phyloP scores from a whole-genome alignment of 2,888 invertebrate species.

The Hipparchia semele region DNA sequence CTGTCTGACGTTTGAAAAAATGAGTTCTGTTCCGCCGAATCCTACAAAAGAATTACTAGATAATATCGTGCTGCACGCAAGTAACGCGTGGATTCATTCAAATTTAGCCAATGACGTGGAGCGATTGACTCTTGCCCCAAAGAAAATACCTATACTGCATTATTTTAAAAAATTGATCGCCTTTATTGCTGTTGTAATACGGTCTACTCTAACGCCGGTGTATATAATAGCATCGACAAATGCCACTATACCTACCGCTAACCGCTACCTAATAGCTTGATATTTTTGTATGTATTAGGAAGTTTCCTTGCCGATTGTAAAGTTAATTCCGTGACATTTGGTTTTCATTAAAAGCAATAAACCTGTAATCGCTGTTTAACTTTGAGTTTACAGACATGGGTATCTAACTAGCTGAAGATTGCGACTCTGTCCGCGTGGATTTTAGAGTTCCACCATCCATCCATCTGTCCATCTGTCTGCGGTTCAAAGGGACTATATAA shows the following conservation, averaged over 20 bases:
- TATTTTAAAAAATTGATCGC: neutral
- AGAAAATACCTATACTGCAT: constrained; percentile 2
- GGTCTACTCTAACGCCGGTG: constrained; percentile 2
- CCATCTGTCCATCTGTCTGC: too few relatives aligned
- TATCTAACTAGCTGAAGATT: too few relatives aligned
- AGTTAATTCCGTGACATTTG: constrained; percentile 14
- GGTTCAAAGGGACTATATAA: too few relatives aligned
- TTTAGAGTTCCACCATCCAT: too few relatives aligned
- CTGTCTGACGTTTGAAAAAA: constrained; percentile 5
- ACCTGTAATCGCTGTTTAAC: neutral
- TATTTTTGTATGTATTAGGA: constrained; percentile 26
- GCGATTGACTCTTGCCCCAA: constrained; percentile 62
- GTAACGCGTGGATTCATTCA: constrained; percentile 70
- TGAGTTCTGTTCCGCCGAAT: constrained; percentile 29
- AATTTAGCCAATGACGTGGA: constrained; percentile 65
- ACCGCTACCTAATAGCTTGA: constrained; percentile 18
- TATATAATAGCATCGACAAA: constrained; percentile 48
- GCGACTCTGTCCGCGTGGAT: too few relatives aligned
- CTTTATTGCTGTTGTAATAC: constrained; percentile 16
- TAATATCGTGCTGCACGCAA: constrained; percentile 72
- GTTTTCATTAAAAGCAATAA: constrained; percentile 14
- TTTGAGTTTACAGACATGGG: neutral
- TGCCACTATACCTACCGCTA: constrained; percentile 22
- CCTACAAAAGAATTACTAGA: constrained; percentile 45
- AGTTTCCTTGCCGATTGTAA: constrained; percentile 21